phyloP scores from a whole-genome alignment of 2,797 vertebrate species.

The Allenopithecus nigroviridis region DNA sequence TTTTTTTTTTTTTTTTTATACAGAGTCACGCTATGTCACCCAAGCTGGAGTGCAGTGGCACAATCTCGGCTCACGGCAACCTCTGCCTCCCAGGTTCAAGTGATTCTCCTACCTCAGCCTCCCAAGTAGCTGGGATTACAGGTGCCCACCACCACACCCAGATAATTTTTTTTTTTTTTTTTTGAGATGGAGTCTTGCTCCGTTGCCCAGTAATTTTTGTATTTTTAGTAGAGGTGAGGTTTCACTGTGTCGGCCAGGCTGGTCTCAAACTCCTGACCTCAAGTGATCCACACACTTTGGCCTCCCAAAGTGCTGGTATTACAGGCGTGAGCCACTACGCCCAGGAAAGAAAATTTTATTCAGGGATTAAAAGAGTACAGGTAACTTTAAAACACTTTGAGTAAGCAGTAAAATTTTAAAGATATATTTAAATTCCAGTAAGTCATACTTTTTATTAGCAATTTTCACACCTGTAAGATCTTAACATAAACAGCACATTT shows the following conservation, averaged over 20 bases:
- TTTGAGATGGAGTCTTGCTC: too few species aligned
- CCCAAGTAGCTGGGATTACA: neutral
- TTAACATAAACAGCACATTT: slow-evolving; percentile 14
- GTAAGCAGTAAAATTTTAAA: neutral
- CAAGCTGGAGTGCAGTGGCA: too few species aligned
- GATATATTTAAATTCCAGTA: neutral
- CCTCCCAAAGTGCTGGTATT: neutral
- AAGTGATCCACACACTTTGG: neutral
- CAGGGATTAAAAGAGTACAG: slow-evolving; percentile 23
- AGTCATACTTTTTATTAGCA: slow-evolving; percentile 29
- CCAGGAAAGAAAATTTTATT: neutral
- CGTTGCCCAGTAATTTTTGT: neutral
- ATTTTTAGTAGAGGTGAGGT: neutral
- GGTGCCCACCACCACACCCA: too few species aligned
- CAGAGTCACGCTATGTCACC: too few species aligned
- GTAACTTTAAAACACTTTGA: slow-evolving; percentile 34
- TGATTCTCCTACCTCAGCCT: neutral
- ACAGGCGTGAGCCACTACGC: neutral
- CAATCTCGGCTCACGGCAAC: too few species aligned
- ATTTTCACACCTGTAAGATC: neutral
- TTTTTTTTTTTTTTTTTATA: too few species aligned
- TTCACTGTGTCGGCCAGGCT: neutral
- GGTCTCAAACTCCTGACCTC: neutral
- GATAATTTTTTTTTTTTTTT: neutral
- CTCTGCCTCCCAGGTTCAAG: too few species aligned